Base-by-base conservation (phyloP, 92 coral and sea anemone genomes). In the Palythoa heliodiscus region DNA sequence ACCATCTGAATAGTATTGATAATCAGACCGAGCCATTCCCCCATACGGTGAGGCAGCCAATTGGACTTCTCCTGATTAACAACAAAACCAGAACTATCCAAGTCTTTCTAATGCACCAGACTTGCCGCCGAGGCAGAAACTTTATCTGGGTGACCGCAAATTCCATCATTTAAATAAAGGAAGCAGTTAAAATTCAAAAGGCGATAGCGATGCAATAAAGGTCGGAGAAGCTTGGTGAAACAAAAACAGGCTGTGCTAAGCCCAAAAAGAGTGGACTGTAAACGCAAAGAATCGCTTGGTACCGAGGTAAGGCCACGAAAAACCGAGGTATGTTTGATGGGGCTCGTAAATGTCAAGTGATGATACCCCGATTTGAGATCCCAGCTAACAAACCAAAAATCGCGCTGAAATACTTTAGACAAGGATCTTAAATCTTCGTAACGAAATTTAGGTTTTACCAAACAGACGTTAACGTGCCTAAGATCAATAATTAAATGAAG, bases 11-110 rank as follows among this genome's bases (percentile, higher is more conserved):
- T 39, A 5, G 76, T 71, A 37, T 71, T 71, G 35, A 29, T 29
- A 29, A 29, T 29, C 35, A 29, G 35, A 29, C 35, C 35, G 0
- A 29, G 35, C 35, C 17, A 71, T 71, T 16, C 35, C 38, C 76
- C 76, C n/a, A 71, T 71, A 39, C 76, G 76, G 38, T 54, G 76
- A 4, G 53, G 76, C n/a, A 19, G 19, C 76, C 54, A 71, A 35
- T 71, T 71, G n/a, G 76, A 39, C 24, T 71, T 71, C 52, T 71
- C 76, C 16, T 61, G 22, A 61, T 61, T 61, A 61, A 61, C 68
- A 61, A 61, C 68, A 7, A 61, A 14, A 61, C 23, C 68, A n/a
- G 68, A 61, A 61, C 23, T 61, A 61, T 61, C n/a, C n/a, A n/a
- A n/a, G 68, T 61, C 68, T 61, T 12, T 14, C 68, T 60, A 11